Percentiles rank a stretch among this genome's conserved stretches.
phyloP scores from a whole-genome alignment of 2,888 invertebrate species.

The Tinea semifulvella region DNA sequence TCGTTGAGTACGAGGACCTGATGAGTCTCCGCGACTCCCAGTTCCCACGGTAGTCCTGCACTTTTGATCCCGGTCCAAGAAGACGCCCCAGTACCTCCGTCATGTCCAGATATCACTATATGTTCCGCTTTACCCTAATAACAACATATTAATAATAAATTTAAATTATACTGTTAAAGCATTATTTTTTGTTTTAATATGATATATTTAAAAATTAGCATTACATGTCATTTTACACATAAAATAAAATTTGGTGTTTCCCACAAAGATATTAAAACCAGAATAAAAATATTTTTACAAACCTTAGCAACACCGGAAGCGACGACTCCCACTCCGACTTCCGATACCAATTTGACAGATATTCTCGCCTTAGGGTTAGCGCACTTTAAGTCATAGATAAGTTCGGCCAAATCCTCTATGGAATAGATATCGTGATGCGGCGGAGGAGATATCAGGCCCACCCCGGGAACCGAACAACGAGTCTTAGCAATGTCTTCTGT shows the following conservation, averaged over 20 bases:
- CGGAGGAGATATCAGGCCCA: constrained; percentile 97
- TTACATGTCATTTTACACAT: too few relatives aligned
- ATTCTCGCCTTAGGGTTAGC: constrained; percentile 95
- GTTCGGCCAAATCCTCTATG: constrained; percentile 97
- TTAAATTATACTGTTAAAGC: too few relatives aligned
- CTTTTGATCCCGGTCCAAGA: constrained; percentile 99
- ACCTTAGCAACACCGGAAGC: constrained; percentile 99
- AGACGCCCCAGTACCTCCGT: constrained; percentile 98
- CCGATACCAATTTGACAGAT: constrained; percentile 97
- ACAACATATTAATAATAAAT: too few relatives aligned
- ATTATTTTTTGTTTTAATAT: too few relatives aligned
- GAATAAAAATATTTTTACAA: not conserved
- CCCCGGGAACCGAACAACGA: constrained; percentile 95
- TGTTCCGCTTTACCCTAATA: constrained; percentile 98
- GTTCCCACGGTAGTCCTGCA: constrained; percentile 98
- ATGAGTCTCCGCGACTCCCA: constrained; percentile 98
- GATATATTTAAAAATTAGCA: too few relatives aligned
- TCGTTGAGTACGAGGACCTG: constrained; percentile 95
- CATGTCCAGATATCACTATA: constrained; percentile 98
- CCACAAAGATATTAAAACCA: not conserved
- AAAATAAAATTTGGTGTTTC: too few relatives aligned
- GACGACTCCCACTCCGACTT: constrained; percentile 98
- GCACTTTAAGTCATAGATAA: constrained; percentile 98
- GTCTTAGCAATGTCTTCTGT: constrained; percentile 95
- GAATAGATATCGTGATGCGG: constrained; percentile 99